Percentiles rank a stretch among this genome's conserved stretches.
These are phyloP conservation scores for Prolemur simus DNA, from an alignment of 2,113 vertebrate species.

Conservation along the genomic window DNA sequence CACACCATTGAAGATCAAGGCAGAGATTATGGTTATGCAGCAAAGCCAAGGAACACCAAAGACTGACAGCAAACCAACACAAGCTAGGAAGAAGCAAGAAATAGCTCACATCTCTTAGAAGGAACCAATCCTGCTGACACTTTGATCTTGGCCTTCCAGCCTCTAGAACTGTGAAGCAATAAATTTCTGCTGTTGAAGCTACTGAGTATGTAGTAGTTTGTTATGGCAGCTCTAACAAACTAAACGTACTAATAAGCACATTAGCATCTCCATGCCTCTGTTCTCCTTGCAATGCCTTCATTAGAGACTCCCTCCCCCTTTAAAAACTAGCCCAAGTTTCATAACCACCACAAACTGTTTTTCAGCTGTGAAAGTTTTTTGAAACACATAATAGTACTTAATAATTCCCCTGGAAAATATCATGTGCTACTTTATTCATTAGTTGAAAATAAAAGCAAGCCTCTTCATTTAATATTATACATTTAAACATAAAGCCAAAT, in stretches of 20 bases:
- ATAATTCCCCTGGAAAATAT: neutral
- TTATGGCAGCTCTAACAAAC: neutral
- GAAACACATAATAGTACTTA: neutral
- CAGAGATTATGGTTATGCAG: neutral
- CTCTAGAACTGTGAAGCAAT: neutral
- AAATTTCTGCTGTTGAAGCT: neutral
- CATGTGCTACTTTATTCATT: neutral
- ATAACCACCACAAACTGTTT: neutral
- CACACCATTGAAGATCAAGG: neutral
- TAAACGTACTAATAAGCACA: neutral
- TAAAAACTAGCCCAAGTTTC: neutral
- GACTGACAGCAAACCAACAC: neutral
- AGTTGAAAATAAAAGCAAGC: conserved; percentile 22
- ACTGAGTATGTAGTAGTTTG: neutral
- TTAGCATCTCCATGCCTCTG: neutral
- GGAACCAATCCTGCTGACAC: neutral
- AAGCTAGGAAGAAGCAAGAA: neutral
- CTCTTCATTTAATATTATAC: neutral
- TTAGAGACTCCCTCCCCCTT: neutral
- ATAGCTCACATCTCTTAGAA: neutral
- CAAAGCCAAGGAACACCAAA: neutral
- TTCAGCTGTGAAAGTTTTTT: neutral
- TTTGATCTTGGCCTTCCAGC: neutral
- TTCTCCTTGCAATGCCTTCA: neutral
- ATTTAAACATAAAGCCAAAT: neutral